phyloP scores from a whole-genome alignment of 2,888 invertebrate genomes.

The Spodoptera picta region DNA sequence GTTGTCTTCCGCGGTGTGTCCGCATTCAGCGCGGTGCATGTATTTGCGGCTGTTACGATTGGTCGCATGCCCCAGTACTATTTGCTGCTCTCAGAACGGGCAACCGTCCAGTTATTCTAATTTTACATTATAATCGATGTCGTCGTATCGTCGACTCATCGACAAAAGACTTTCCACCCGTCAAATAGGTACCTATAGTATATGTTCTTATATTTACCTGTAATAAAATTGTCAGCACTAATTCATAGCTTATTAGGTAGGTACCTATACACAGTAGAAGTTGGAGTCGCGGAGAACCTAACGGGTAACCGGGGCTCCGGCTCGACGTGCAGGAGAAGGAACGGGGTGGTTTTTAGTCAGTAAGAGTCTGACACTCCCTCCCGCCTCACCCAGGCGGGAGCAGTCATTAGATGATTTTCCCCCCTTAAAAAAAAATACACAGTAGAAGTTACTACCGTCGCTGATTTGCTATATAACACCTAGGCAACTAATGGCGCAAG shows the following conservation, averaged over 20 bases:
- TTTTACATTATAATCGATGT: slow-evolving; percentile 88
- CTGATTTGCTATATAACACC: slow-evolving; percentile 24
- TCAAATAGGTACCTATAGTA: slow-evolving; percentile 62
- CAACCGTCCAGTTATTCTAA: slow-evolving; percentile 89
- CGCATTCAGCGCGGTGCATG: slow-evolving; percentile 78
- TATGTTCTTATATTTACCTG: slow-evolving; percentile 8
- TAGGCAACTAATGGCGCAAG: slow-evolving; percentile 24
- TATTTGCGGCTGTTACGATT: slow-evolving; percentile 85
- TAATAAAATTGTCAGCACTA: slow-evolving; percentile 9
- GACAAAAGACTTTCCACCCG: slow-evolving; percentile 79
- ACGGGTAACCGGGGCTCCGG: no score
- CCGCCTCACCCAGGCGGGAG: no score
- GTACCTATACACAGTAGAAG: slow-evolving; percentile 2
- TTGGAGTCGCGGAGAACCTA: no score
- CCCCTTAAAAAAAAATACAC: no score
- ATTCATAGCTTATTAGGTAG: slow-evolving; percentile 24
- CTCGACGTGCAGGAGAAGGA: no score
- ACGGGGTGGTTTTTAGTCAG: no score
- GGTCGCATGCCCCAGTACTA: slow-evolving; percentile 89
- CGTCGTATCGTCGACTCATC: slow-evolving; percentile 82
- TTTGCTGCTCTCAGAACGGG: slow-evolving; percentile 85
- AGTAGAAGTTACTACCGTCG: slow-evolving; percentile 11
- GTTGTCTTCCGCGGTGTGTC: slow-evolving; percentile 74
- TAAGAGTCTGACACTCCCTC: no score
- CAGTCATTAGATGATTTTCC: no score